Conservation (phyloP, 2,797 vertebrate genomes). For the Hippoglossus hippoglossus region DNA sequence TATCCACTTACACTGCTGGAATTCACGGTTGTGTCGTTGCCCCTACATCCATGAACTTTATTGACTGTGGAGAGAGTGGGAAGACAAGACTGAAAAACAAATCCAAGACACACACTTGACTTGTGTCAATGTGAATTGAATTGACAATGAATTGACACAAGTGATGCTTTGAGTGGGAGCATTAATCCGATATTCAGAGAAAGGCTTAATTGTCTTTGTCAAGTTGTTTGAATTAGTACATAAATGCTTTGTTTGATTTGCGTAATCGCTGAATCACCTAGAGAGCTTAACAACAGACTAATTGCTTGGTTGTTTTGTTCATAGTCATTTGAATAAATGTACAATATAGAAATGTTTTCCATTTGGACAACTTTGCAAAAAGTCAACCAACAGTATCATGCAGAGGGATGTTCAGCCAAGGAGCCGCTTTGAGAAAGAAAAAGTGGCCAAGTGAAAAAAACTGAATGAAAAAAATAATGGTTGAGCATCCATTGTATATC, state of each 20-base stretch:
- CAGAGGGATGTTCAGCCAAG: constrained; percentile 27
- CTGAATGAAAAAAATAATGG: constrained; percentile 24
- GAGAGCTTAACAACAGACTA: constrained; percentile 17
- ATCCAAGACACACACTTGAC: no score
- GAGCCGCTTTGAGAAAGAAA: constrained; percentile 24
- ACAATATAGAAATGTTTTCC: constrained; percentile 36
- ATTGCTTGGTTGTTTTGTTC: constrained; percentile 11
- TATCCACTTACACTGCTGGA: no score
- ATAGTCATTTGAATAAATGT: constrained; percentile 22
- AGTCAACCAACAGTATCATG: constrained; percentile 32
- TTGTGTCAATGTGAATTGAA: no score
- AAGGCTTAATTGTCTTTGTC: constrained; percentile 46
- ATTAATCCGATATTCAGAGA: constrained; percentile 53
- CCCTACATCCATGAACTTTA: no score
- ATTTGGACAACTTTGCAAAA: constrained; percentile 49
- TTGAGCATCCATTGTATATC: constrained; percentile 42
- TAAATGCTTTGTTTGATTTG: constrained; percentile 17
- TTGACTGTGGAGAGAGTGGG: no score
- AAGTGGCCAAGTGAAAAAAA: constrained; percentile 33
- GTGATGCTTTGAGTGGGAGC: constrained; percentile 27
- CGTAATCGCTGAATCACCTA: constrained; percentile 28
- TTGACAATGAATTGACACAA: no score
- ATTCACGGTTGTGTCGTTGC: no score
- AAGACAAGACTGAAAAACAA: no score
- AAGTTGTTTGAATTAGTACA: constrained; percentile 39